Evolutionary conservation across 2,797 vertebrate genomes (phyloP), one percentile per base, ranked within the genome.

Genomic region (Mormyrus proboscirostris): DNA sequence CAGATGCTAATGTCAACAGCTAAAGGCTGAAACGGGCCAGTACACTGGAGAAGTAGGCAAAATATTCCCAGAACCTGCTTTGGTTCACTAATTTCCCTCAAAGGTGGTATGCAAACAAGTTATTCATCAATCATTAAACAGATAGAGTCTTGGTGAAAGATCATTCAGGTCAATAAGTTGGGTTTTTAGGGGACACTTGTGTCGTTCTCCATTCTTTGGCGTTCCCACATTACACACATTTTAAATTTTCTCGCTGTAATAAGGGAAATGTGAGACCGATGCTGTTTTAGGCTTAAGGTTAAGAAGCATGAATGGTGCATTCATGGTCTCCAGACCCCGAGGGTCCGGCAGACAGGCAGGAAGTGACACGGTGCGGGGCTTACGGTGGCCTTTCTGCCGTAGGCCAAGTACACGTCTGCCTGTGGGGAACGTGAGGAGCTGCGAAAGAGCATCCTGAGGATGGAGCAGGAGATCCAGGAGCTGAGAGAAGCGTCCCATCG

Each of bases 321-420:
- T 76, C 12, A 41, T 76, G 69, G 22, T 12, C 33, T 4, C 69
- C 4, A 7, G 10, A 41, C 14, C 33, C 7, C 12, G 12, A 5
- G 4, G 12, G 12, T 16, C 22, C 22, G 0, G 29, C 25, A 5
- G 29, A 25, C 62, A 10, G 49, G 50, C 2, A 14, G 50, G 5
- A 14, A 14, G 29, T 41, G 33, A 16, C 4, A 3, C 3, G 73
- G 1, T 44, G 38, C 2, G 5, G 16, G 14, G 5, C 38, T 79
- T 1, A 8, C 2, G 73, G 73, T 49, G 9, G 8, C 47, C 82
- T 47, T 50, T 49, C 44, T 84, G 7, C 82, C 9, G 47, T 12
- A 99, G 98, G 92, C 87, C 84, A 98, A 98, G 92, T 97, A 97
- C 90, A 94, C 93, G 65, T 89, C 92, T 79, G 94, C 94, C 90